Percentiles rank a stretch among this genome's conserved stretches.
These are phyloP conservation scores for Podotricha telesiphe DNA, from an alignment of 2,888 invertebrate genomes.

Conservation along the genomic window DNA sequence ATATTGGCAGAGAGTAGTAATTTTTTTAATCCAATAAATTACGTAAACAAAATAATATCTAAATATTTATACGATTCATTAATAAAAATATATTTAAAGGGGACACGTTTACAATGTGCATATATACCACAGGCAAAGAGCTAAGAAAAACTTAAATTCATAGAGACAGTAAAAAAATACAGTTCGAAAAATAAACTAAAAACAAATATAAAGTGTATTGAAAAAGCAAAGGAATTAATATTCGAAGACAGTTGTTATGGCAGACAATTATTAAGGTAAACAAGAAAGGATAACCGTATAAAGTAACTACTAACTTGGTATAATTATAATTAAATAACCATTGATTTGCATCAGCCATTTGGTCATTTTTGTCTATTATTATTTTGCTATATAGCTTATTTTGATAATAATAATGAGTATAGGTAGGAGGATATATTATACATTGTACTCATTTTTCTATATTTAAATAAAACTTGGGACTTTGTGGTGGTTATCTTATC, in stretches of 20 bases:
- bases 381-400: not conserved
- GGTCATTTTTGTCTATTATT: not conserved
- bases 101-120: constrained; percentile 49
- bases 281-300: not conserved
- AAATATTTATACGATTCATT: too few relatives aligned
- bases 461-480: not conserved
- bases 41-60: too few relatives aligned
- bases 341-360: constrained; percentile 8
- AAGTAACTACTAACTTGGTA: not conserved
- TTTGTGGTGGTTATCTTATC: not conserved
- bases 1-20: too few relatives aligned
- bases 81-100: constrained; percentile 46
- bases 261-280: constrained; percentile 58
- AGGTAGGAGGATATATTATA: not conserved
- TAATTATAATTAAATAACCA: not conserved
- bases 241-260: constrained; percentile 63
- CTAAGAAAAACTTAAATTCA: constrained; percentile 42
- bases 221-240: constrained; percentile 56
- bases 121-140: constrained; percentile 50
- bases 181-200: constrained; percentile 44
- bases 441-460: not conserved
- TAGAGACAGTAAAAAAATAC: constrained; percentile 27
- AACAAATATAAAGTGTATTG: constrained; percentile 49
- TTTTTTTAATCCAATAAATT: too few relatives aligned
- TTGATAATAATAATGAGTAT: constrained; percentile 5